These are phyloP conservation scores for Alviniconcha strummeri DNA, from an alignment of 2,888 invertebrate species.

Conservation along the genomic window DNA sequence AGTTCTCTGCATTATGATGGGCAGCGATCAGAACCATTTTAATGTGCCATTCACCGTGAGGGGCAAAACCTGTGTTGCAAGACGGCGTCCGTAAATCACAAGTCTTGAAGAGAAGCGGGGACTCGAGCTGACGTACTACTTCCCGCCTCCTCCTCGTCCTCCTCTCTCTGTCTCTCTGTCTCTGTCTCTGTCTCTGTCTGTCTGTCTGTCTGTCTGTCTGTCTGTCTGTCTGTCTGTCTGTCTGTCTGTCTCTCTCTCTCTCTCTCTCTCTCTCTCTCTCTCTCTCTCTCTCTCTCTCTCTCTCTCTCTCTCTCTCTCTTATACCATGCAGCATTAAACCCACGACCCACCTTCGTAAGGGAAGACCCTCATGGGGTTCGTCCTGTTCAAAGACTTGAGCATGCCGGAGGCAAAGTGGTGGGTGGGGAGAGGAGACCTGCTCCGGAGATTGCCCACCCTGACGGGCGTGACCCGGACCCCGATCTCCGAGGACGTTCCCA, in stretches of 20 bases:
- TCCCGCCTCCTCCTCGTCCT: too few relatives aligned
- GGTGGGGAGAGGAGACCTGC: conserved; percentile 52
- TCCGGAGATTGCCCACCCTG: conserved; percentile 46
- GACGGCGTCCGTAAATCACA: too few relatives aligned
- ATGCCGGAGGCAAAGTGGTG: conserved; percentile 57
- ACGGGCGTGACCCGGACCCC: conserved; percentile 44
- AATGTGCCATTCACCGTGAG: background rate
- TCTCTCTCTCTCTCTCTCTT: background rate
- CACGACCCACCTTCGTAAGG: conserved; percentile 53
- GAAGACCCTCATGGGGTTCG: conserved; percentile 50
- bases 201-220: background rate
- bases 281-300: background rate
- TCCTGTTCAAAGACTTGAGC: conserved; percentile 43
- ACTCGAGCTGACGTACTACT: too few relatives aligned
- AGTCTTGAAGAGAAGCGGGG: too few relatives aligned
- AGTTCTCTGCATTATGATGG: too few relatives aligned
- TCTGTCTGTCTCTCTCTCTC: background rate
- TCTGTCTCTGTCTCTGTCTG: background rate
- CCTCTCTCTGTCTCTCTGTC: background rate
- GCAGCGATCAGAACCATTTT: background rate
- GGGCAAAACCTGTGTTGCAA: background rate
- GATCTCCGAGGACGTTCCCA: conserved; percentile 47
- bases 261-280: background rate
- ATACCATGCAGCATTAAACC: background rate
- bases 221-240: background rate